Evolutionary conservation across 2,113 vertebrate species (phyloP).

Genomic region (Megalops atlanticus): DNA sequence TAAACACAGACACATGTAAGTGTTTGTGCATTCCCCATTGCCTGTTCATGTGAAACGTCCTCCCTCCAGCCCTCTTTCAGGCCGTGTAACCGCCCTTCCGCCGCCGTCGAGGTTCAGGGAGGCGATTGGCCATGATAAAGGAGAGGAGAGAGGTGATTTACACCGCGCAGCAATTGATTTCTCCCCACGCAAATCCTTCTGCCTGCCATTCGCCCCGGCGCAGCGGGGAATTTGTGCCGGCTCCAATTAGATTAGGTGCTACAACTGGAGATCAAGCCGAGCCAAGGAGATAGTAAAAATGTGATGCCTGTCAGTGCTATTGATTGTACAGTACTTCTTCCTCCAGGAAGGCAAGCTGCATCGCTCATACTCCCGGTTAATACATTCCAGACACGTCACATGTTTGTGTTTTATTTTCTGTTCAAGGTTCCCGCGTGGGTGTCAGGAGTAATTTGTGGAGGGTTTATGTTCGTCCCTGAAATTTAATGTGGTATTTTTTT

Average conservation of each 20-base stretch:
- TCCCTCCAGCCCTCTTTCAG: no score
- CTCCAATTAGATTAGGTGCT: conserved; percentile 60
- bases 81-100: no score
- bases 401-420: conserved; percentile 22
- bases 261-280: conserved; percentile 43
- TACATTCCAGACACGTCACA: background rate
- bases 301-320: conserved; percentile 55
- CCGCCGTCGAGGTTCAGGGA: background rate
- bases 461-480: conserved; percentile 32
- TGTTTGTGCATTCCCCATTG: no score
- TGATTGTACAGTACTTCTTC: conserved; percentile 49
- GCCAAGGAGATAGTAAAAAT: conserved; percentile 50
- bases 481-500: conserved; percentile 15
- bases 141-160: conserved; percentile 30
- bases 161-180: conserved; percentile 29
- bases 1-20: no score
- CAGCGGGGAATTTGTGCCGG: conserved; percentile 49
- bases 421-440: conserved; percentile 34
- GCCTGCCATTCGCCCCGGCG: conserved; percentile 31
- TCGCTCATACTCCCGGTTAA: conserved; percentile 13
- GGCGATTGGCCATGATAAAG: background rate
- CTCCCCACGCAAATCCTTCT: conserved; percentile 32
- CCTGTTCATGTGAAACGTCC: no score
- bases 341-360: conserved; percentile 30
- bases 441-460: conserved; percentile 33